Evolutionary conservation across 2,797 vertebrate species (phyloP), one percentile per base, ranked within the genome.

Genomic region (Scolopax rusticola): DNA sequence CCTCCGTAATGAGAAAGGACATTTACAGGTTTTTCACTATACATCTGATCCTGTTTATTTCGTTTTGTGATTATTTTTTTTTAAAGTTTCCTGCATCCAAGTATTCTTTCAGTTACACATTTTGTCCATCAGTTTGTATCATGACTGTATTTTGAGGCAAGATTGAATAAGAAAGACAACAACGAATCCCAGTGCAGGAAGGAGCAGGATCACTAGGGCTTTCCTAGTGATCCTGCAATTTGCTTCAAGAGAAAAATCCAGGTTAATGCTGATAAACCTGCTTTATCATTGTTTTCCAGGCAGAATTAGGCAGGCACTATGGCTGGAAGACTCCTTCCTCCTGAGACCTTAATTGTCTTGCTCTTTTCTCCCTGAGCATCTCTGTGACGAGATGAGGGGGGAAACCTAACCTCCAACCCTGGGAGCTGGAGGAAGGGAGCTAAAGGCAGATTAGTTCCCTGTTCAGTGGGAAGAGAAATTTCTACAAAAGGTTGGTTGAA

Each of bases 1-100:
- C 96, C 96, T 98, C 97, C 27, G 40, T 97, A 97, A 98, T 96
- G 94, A 96, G 92, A 92, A 97, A 98, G 97, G 97, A 97, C 97
- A 78, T 97, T 96, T 84, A 74, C 91, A 82, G 92, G 92, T 83
- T 89, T 96, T 96, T 83, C 73, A 28, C 60, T 28, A n/a, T 96
- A 91, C 92, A 84, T 94, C 83, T 96, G 93, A 97, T 89, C 88
- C 91, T 93, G 63, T 70, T 96, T 95, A 96, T 95, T 90, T 87
- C 15, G 1, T 81, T 95, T 82, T 47, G 54, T 94, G 82, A 80
- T 75, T 97, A 85, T 70, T 81, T 51, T 91, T 95, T 56, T 91
- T 95, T 47, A 1, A 76, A 56, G 30, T 59, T 74, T 89, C 41
- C 64, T 59, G 28, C 67, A 90, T 78, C 6, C 27, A 64, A 51